Base-by-base conservation (phyloP, 2,797 vertebrate genomes). In the Mallotus villosus region DNA sequence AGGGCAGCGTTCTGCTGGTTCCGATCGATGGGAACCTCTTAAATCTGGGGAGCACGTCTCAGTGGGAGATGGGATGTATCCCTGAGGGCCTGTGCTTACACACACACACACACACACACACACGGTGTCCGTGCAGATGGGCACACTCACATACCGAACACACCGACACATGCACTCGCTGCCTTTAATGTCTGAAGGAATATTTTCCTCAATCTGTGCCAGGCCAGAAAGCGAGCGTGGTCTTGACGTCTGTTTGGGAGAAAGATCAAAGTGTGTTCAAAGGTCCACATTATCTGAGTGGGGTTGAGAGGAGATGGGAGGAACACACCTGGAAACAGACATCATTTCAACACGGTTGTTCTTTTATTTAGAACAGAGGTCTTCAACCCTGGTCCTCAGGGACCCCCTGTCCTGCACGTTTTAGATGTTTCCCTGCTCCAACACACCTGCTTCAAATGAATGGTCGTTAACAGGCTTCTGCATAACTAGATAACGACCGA, bases 11-110 rank as follows among this genome's bases (percentile, higher is more conserved):
- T 63, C 27, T 51, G 12, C 1, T 8, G 8, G 21, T 73, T 21
- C 46, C 59, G 22, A 73, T 78, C 53, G 2, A 72, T 79, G 19
- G 72, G 67, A 64, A 25, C 55, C 64, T 70, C 64, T 72, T 75
- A 61, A 74, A 76, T 81, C 63, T 62, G 9, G 66, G 68, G n/a
- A 19, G 51, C 12, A 49, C 21, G 66, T 1, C 65, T 49, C 58
- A 34, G 62, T 57, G 37, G 34, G 24, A 67, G 70, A 67, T 51
- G 46, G 51, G n/a, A 14, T 4, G 5, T 46, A 6, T 68, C 53
- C 27, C 71, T 27, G 14, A 64, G 64, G 24, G 19, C 63, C 66
- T 63, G 57, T 16, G 8, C 29, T 70, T 32, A 66, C 63, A 55
- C 63, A 69, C 55, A 63, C 22, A 64, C 69, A 68, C 63, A 68